Evolutionary conservation across 2,888 invertebrate genomes (phyloP).

Genomic region (Amiota communis): DNA sequence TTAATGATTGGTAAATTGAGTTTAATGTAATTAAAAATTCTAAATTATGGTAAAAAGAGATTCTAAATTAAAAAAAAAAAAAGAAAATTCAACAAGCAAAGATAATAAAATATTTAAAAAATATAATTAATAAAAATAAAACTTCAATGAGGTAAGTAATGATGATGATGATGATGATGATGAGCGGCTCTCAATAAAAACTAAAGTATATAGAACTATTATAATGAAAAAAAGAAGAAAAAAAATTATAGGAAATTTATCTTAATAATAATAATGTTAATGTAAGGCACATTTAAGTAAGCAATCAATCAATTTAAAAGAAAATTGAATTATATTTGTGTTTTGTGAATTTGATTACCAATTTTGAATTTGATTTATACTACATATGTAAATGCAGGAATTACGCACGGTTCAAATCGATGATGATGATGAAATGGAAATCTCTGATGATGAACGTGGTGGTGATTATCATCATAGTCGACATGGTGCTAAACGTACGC

Average conservation of each 20-base stretch:
- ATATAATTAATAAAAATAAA: slow-evolving; percentile 31
- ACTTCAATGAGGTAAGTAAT: slow-evolving; percentile 57
- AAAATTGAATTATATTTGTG: background rate
- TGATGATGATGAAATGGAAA: slow-evolving; percentile 91
- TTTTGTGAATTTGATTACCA: background rate
- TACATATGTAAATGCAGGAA: slow-evolving; percentile 66
- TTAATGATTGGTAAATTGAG: slow-evolving; percentile 48
- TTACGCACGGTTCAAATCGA: slow-evolving; percentile 74
- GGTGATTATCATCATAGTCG: slow-evolving; percentile 72
- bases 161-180: slow-evolving; percentile 1
- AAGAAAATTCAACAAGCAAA: slow-evolving; percentile 23
- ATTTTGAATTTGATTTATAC: slow-evolving; percentile 49
- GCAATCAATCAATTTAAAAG: background rate
- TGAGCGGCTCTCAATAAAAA: slow-evolving; percentile 41
- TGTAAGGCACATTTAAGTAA: slow-evolving; percentile 17
- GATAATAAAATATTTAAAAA: slow-evolving; percentile 35
- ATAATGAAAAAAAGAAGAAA: background rate
- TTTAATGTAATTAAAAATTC: slow-evolving; percentile 38
- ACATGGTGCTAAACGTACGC: slow-evolving; percentile 70
- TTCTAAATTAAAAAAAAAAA: slow-evolving; percentile 33
- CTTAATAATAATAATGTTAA: slow-evolving; percentile 14
- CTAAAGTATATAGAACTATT: background rate
- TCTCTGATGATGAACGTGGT: slow-evolving; percentile 83
- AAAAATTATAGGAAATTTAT: too few relatives aligned
- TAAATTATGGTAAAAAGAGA: slow-evolving; percentile 31